Base-by-base conservation (phyloP, 2,888 invertebrate genomes). In the Campoletis raptor region DNA sequence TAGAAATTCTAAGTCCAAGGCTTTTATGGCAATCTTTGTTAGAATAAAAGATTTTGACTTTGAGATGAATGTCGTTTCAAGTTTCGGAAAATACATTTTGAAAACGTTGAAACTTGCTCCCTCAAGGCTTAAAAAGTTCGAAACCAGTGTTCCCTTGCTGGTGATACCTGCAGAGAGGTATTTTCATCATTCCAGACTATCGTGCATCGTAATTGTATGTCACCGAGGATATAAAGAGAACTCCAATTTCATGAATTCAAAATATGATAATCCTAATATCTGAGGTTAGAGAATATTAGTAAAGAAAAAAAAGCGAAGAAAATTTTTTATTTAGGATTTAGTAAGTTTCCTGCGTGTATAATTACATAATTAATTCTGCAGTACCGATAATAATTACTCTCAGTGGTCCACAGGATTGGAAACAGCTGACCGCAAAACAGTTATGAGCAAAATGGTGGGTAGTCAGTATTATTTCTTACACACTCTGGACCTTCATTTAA, bases 401-500 rank as follows among this genome's bases (percentile, higher is more conserved):
- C 21, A 12, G 24, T 21, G 57, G 24, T 10, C 24, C 24, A 10
- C 1, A 1, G 24, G 24, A 24, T 57, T 9, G 2, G 2, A 1
- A 21, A 57, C 12, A 1, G 9, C 24, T 57, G 57, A 45, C 12
- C 5, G 6, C 36, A n/a, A 9, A 42, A 45, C 12, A 78, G 21
- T 10, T 15, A 36, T 5, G 2, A 57, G 52, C 21, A 10, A 48
- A 9, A n/a, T 30, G 37, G 12, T 37, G 18, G 18, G 57, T 40
- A 57, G 40, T 15, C 30, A n/a, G 9, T 36, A 42, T 73, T 40
- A 57, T 24, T 24, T 42, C 24, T 37, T 42, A 18, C 73, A 52
- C 12, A 21, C 9, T 24, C 15, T 74, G 15, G 8, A 42, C 42
- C 24, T 66, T 21, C 30, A 61, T 70, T 72, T 36, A 80, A 72